Evolutionary conservation across 2,888 invertebrate genomes (phyloP).

Genomic region (Antitype chi): DNA sequence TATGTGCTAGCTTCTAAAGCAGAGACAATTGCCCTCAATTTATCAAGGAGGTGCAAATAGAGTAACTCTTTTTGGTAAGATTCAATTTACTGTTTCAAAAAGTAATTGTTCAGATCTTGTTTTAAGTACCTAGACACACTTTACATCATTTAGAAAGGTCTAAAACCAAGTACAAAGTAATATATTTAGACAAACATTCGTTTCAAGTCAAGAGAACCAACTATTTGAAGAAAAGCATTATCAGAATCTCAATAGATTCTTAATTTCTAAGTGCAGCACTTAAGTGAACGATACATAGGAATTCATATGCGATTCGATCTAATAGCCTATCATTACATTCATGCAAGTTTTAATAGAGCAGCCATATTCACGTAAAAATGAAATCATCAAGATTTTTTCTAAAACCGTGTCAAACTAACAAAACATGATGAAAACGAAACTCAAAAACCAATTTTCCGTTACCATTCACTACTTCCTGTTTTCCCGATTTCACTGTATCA

Average conservation of each 20-base stretch:
- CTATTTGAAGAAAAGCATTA: constrained; percentile 28
- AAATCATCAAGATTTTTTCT: not conserved
- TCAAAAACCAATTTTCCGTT: constrained; percentile 27
- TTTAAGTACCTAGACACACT: not conserved
- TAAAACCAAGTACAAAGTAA: too few relatives aligned
- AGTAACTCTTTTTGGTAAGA: constrained; percentile 22
- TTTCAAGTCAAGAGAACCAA: constrained; percentile 6
- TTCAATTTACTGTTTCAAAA: not conserved
- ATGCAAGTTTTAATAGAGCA: constrained; percentile 36
- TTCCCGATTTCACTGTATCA: constrained; percentile 54
- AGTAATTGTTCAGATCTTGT: not conserved
- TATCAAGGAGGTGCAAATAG: constrained; percentile 52
- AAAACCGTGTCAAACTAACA: constrained; percentile 7
- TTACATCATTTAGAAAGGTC: not conserved
- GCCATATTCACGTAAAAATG: not conserved
- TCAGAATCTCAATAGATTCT: constrained; percentile 15
- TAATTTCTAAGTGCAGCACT: constrained; percentile 19
- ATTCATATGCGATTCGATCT: constrained; percentile 32
- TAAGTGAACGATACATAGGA: constrained; percentile 42
- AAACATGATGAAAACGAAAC: constrained; percentile 39
- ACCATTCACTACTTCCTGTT: constrained; percentile 58
- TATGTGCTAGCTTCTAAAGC: constrained; percentile 46
- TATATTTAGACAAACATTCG: not conserved
- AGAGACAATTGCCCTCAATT: constrained; percentile 61
- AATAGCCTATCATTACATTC: constrained; percentile 43